Evolutionary conservation across 2,113 vertebrate species (phyloP), one percentile per base, ranked within the genome.

Genomic region (Osmerus eperlanus): DNA sequence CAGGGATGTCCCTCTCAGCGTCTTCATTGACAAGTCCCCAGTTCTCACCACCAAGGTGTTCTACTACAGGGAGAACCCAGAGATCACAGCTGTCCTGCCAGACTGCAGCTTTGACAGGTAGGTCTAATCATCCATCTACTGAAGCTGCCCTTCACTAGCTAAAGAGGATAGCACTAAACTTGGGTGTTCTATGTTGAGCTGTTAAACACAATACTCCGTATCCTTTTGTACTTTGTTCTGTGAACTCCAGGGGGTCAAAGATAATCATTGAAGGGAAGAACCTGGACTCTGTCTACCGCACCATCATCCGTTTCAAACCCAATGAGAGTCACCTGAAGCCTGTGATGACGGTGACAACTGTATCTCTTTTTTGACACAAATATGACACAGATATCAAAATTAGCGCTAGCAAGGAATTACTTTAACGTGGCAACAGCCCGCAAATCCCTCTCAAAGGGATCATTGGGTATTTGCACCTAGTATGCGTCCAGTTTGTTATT

Each of bases 71-170:
- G 91, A 95, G 14, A 87, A 95, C 19, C 97, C 96, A 0, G 16
- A 86, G 1, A 84, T 99, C 41, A 84, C 86, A 0, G 65, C 83
- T 0, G 84, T 98, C 3, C 59, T 74, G 14, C 97, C 97, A 0
- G 89, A 84, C 78, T 99, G 97, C 82, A 95, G 94, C 85, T 96
- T 92, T 76, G 86, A 90, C 84, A 91, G 90, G 93, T 94, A 72
- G 5, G 4, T 19, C 36, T 18, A 4, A 18, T 36, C 32, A 15
- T 64, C 18, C 62, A 36, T 18, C 28, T 13, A 32, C 7, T 62
- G 25, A 25, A 25, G 28, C 28, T 14, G 3, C 60, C 60, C 5
- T 25, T 36, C 61, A 36, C 61, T 9, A 23, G 13, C 23, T 7
- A 25, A 28, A 15, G 12, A 15, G 18, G 16, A 29, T 3, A 4